phyloP scores from a whole-genome alignment of 1,140 invertebrate genomes.

The Dermatophagoides farinae region DNA sequence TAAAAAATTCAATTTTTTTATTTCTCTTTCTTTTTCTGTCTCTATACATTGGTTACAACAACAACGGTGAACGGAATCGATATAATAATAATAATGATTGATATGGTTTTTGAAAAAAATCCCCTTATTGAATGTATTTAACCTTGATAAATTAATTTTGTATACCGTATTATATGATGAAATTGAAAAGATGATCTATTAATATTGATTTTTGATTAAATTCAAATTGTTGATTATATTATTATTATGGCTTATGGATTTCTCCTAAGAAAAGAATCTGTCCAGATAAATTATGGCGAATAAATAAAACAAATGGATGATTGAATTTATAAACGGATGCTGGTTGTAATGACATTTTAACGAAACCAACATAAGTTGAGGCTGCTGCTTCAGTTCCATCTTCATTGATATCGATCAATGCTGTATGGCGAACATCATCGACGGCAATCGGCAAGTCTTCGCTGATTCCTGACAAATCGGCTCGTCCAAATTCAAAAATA shows the following conservation, averaged over 20 bases:
- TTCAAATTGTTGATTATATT: neutral
- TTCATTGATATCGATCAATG: conserved; percentile 42
- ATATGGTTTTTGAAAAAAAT: too few relatives aligned
- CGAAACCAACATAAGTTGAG: conserved; percentile 29
- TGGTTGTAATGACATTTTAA: neutral
- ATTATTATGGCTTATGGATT: conserved; percentile 1
- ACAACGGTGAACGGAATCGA: too few relatives aligned
- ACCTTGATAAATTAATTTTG: too few relatives aligned
- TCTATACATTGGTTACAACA: too few relatives aligned
- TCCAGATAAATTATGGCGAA: conserved; percentile 8
- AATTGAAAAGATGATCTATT: too few relatives aligned
- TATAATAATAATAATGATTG: too few relatives aligned
- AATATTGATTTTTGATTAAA: too few relatives aligned
- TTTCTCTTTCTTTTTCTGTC: too few relatives aligned
- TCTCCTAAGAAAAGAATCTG: conserved; percentile 16
- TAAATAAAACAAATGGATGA: conserved; percentile 18
- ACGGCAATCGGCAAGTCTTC: conserved; percentile 27
- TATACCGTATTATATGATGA: too few relatives aligned
- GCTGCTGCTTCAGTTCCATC: conserved; percentile 47
- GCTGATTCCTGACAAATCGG: conserved; percentile 42
- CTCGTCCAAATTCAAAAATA: conserved; percentile 43
- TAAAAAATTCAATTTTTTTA: too few relatives aligned
- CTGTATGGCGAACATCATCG: conserved; percentile 28
- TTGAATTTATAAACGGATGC: conserved; percentile 13
- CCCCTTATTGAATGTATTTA: too few relatives aligned